phyloP scores from a whole-genome alignment of 2,888 invertebrate species.

The Hofmannophila pseudospretella region DNA sequence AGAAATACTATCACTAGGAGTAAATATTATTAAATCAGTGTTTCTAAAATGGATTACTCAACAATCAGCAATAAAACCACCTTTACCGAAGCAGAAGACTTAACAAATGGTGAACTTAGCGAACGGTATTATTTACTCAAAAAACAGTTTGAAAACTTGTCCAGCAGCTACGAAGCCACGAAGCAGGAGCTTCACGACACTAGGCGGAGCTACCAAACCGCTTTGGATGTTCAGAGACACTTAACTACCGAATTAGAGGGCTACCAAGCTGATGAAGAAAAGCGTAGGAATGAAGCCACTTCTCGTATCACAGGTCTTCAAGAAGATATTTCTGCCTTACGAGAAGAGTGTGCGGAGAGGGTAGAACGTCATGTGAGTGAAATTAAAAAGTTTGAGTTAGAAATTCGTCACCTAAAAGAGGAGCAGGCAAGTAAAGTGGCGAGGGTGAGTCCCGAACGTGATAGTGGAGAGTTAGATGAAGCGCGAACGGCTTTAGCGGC shows the following conservation, averaged over 20 bases:
- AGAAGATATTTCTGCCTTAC: constrained; percentile 55
- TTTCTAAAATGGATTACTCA: constrained; percentile 58
- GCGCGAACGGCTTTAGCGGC: constrained; percentile 37
- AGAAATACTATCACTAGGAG: too few relatives aligned
- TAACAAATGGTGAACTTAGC: constrained; percentile 56
- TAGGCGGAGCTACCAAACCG: constrained; percentile 59
- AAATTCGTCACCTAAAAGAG: constrained; percentile 53
- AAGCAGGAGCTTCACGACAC: constrained; percentile 68
- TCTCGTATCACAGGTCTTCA: constrained; percentile 48
- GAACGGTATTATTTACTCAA: constrained; percentile 61
- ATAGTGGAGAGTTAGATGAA: constrained; percentile 57
- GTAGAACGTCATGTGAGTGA: constrained; percentile 47
- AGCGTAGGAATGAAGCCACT: constrained; percentile 41
- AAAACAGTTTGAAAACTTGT: constrained; percentile 57
- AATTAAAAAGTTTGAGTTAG: constrained; percentile 45
- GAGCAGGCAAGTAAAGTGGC: constrained; percentile 39
- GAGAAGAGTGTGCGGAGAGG: constrained; percentile 48
- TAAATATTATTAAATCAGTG: too few relatives aligned
- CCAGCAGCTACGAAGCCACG: constrained; percentile 49
- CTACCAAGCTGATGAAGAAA: constrained; percentile 54
- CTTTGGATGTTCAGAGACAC: constrained; percentile 64
- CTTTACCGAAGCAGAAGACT: constrained; percentile 52
- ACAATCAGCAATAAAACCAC: constrained; percentile 64
- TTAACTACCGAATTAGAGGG: constrained; percentile 60
- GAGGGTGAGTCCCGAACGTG: constrained; percentile 46